Base-by-base conservation (phyloP, 2,888 invertebrate genomes). In the Chirona hameri region DNA sequence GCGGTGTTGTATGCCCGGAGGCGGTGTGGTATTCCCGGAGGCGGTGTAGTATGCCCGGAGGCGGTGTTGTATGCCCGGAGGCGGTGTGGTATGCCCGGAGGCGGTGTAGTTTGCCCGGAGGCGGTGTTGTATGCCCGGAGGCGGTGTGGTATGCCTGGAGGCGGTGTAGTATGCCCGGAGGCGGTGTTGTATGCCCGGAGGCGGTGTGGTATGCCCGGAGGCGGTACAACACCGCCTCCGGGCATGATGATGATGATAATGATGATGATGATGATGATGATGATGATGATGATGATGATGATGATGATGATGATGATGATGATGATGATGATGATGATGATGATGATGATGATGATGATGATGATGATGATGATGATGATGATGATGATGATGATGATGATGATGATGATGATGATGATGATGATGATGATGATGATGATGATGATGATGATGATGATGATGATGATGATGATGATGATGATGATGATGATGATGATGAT, bases 161-260 rank as follows among this genome's bases (percentile, higher is more conserved):
- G n/a, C n/a, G n/a, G n/a, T n/a, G n/a, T n/a, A n/a, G n/a, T n/a
- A n/a, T n/a, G n/a, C n/a, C n/a, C n/a, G n/a, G n/a, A n/a, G n/a
- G n/a, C n/a, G n/a, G n/a, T n/a, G n/a, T n/a, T n/a, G n/a, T n/a
- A n/a, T n/a, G n/a, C n/a, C n/a, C n/a, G n/a, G n/a, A n/a, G n/a
- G n/a, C n/a, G n/a, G n/a, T n/a, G n/a, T n/a, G n/a, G n/a, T n/a
- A n/a, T n/a, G n/a, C n/a, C n/a, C n/a, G n/a, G n/a, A n/a, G n/a
- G n/a, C n/a, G n/a, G n/a, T n/a, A n/a, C n/a, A n/a, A n/a, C n/a
- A n/a, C n/a, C n/a, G n/a, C n/a, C n/a, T n/a, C n/a, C n/a, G n/a
- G n/a, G n/a, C n/a, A n/a, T 65, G 65, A 65, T 65, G 65, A 65
- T n/a, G 65, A n/a, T 65, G 65, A n/a, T 65, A 65, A 65, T 65